Conservation (phyloP, 2,113 vertebrate species). For the Neopipo cinnamomea region DNA sequence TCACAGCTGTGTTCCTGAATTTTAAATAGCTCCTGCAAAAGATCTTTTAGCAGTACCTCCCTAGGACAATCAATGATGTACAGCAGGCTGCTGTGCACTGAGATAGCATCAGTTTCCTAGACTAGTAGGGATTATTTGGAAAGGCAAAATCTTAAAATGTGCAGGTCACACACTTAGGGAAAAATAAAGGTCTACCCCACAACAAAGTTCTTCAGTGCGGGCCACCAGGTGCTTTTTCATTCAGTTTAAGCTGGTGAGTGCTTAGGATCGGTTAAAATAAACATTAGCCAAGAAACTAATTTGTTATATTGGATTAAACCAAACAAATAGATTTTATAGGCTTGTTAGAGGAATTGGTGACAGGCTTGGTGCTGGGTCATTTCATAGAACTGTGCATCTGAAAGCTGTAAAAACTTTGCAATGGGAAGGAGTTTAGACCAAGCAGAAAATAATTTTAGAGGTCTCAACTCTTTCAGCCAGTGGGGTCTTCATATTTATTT, state of each 20-base stretch:
- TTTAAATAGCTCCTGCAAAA: neutral
- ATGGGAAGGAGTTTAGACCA: neutral
- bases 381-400: neutral
- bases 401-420: neutral
- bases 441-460: neutral
- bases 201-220: neutral
- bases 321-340: neutral
- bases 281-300: neutral
- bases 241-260: neutral
- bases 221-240: neutral
- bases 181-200: neutral
- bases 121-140: neutral
- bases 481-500: neutral
- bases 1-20: neutral
- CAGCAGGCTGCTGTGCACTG: neutral
- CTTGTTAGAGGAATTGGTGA: neutral
- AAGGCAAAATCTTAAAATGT: neutral
- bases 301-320: neutral
- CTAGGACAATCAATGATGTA: neutral
- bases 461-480: neutral
- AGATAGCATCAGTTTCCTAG: neutral
- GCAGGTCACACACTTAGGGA: neutral
- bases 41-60: neutral
- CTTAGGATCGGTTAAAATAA: neutral
- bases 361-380: neutral